phyloP scores from a whole-genome alignment of 2,888 invertebrate species.

The Heliconius hortense region DNA sequence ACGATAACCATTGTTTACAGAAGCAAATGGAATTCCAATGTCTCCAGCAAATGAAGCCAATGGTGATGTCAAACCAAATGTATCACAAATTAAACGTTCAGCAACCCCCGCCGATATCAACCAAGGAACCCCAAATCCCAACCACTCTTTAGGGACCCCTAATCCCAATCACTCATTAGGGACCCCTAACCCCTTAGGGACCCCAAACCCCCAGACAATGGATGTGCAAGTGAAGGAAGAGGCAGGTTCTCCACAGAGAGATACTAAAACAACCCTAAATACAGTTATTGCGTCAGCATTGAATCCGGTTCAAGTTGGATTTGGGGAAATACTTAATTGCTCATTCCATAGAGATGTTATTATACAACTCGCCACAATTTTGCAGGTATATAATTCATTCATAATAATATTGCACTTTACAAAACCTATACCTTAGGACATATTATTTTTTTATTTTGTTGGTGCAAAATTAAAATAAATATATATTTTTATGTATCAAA shows the following conservation, averaged over 20 bases:
- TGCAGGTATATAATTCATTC: conserved; percentile 82
- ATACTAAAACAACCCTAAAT: conserved; percentile 60
- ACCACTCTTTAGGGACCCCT: conserved; percentile 70
- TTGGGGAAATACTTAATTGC: conserved; percentile 93
- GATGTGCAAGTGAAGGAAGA: conserved; percentile 73
- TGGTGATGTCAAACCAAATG: conserved; percentile 71
- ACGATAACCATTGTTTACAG: conserved; percentile 49
- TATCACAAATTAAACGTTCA: conserved; percentile 74
- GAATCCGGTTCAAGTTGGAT: conserved; percentile 86
- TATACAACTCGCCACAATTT: conserved; percentile 88
- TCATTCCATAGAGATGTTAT: conserved; percentile 94
- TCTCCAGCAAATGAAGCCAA: conserved; percentile 67
- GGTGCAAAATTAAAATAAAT: too few species aligned
- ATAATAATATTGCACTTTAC: not conserved
- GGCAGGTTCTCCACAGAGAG: conserved; percentile 63
- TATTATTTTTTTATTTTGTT: too few species aligned
- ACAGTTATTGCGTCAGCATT: conserved; percentile 66
- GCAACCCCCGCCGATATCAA: conserved; percentile 69
- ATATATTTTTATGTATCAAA: too few species aligned
- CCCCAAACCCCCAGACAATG: conserved; percentile 65
- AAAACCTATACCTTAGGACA: too few species aligned
- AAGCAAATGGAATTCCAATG: conserved; percentile 62
- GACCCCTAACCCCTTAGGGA: conserved; percentile 69
- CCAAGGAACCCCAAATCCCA: conserved; percentile 73
- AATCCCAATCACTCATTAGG: conserved; percentile 70